Conservation (phyloP, 2,797 vertebrate genomes). For the Enteromius paludinosus region DNA sequence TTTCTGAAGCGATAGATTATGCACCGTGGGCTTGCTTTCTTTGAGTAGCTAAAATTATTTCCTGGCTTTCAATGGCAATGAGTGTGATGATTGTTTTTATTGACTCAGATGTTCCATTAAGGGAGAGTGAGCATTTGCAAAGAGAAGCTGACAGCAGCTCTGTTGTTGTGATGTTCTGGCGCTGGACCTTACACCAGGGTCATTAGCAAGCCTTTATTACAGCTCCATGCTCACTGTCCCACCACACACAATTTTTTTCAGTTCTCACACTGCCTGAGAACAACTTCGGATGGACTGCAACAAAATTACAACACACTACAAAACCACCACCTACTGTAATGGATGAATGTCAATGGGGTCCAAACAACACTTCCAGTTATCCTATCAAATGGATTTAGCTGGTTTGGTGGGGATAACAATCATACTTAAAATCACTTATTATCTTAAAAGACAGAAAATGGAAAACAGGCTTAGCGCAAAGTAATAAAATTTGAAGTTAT, state of each 20-base stretch:
- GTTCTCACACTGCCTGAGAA: slow-evolving; percentile 24
- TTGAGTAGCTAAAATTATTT: slow-evolving; percentile 77
- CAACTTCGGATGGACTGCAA: background rate
- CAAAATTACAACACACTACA: background rate
- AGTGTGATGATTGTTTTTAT: slow-evolving; percentile 81
- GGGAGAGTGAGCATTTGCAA: slow-evolving; percentile 71
- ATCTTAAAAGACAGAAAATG: slow-evolving; percentile 16
- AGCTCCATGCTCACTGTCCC: slow-evolving; percentile 61
- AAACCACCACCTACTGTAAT: background rate
- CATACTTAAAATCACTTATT: background rate
- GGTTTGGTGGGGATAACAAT: slow-evolving; percentile 4
- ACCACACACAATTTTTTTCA: slow-evolving; percentile 62
- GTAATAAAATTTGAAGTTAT: slow-evolving; percentile 20
- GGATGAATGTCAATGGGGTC: background rate
- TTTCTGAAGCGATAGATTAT: slow-evolving; percentile 66
- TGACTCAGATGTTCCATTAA: slow-evolving; percentile 83
- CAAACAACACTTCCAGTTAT: background rate
- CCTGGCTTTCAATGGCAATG: slow-evolving; percentile 75
- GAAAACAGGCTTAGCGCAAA: background rate
- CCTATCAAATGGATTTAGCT: slow-evolving; percentile 19
- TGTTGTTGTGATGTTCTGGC: slow-evolving; percentile 72
- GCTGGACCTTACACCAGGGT: slow-evolving; percentile 73
- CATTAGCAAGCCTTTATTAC: slow-evolving; percentile 73
- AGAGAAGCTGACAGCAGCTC: slow-evolving; percentile 76
- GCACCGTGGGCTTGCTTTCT: slow-evolving; percentile 68